These are phyloP conservation scores for Passerculus sandwichensis DNA, from an alignment of 2,797 vertebrate species.

Conservation along the genomic window DNA sequence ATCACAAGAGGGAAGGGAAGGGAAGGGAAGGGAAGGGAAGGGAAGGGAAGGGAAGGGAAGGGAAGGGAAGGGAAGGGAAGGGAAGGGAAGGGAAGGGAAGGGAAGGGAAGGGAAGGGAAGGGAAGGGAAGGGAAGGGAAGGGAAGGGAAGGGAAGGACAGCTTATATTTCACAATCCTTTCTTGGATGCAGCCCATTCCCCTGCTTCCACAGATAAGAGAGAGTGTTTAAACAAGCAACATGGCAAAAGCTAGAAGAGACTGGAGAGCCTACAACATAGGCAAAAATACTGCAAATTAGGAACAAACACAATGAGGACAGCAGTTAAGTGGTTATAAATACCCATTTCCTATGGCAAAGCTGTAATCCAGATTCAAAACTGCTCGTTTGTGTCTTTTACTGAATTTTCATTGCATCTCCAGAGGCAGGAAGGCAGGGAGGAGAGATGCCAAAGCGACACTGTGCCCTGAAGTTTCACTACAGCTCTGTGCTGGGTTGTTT, in stretches of 20 bases:
- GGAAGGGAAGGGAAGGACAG: neutral
- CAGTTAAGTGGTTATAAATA: slow-evolving; percentile 2
- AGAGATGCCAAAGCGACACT: neutral
- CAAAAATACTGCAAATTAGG: neutral
- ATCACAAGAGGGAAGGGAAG: neutral
- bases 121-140: too few relatives aligned
- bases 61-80: too few relatives aligned
- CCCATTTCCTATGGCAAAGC: neutral
- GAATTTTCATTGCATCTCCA: slow-evolving; percentile 1
- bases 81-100: too few relatives aligned
- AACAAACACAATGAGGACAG: neutral
- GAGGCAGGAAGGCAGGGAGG: neutral
- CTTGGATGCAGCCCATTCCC: neutral
- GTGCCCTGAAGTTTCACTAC: neutral
- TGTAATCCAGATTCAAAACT: neutral
- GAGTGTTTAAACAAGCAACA: neutral
- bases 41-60: too few relatives aligned
- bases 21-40: too few relatives aligned
- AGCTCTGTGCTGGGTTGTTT: neutral
- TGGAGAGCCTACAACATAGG: neutral
- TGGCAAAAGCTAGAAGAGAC: neutral
- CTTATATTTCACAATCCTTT: neutral
- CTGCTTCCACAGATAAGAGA: neutral
- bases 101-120: too few relatives aligned
- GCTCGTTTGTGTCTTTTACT: neutral